A percentile compares a stretch with the other conserved stretches of the same genome.
Conservation (phyloP, 1,140 invertebrate species). For the Macrocentrus cingulum region DNA sequence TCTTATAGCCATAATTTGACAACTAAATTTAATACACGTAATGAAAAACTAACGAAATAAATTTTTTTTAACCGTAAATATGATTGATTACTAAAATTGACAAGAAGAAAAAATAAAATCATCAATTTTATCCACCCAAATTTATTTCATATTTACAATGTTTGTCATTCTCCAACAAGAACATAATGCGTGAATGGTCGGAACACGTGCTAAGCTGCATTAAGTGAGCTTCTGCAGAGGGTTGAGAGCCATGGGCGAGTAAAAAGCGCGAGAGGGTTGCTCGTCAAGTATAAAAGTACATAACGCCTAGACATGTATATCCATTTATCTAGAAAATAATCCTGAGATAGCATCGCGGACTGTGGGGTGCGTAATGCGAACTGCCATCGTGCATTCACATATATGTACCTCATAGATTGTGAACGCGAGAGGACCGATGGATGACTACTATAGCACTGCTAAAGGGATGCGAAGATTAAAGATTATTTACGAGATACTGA, state of each 20-base stretch:
- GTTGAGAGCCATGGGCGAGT: neutral
- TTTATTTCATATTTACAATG: slow-evolving; percentile 24
- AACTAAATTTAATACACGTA: no score
- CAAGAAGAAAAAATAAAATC: no score
- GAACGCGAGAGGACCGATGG: slow-evolving; percentile 8
- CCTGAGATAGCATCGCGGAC: slow-evolving; percentile 48
- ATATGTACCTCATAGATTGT: no score
- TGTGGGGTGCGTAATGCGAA: no score
- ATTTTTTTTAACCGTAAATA: no score
- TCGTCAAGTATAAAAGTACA: neutral
- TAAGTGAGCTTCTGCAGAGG: slow-evolving; percentile 28
- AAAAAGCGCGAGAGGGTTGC: neutral
- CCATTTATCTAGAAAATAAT: slow-evolving; percentile 59
- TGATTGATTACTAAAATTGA: no score
- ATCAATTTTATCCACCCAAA: neutral
- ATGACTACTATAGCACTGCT: no score
- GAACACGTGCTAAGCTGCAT: slow-evolving; percentile 32
- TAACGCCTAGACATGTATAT: slow-evolving; percentile 28
- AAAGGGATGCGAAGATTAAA: slow-evolving; percentile 45
- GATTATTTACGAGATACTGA: slow-evolving; percentile 57
- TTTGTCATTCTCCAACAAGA: slow-evolving; percentile 17
- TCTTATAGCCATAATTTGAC: no score
- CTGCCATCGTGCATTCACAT: no score
- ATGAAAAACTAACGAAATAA: no score
- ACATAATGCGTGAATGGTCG: slow-evolving; percentile 29